A percentile compares a stretch with the other conserved stretches of the same genome.
Evolutionary conservation across 2,113 vertebrate species (phyloP).

Genomic region (Tyto alba): DNA sequence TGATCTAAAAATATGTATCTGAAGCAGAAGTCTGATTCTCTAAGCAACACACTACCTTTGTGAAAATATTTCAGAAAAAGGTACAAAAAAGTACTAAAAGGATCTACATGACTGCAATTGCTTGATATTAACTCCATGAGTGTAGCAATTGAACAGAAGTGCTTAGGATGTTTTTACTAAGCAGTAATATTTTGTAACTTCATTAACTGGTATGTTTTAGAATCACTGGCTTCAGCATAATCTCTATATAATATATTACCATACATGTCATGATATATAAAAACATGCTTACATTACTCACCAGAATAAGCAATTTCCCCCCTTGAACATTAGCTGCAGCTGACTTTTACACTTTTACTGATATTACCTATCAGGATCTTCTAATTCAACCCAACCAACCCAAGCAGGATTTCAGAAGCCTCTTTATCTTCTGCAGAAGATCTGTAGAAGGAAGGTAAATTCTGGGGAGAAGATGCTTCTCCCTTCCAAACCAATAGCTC

Average conservation of each 20-base stretch:
- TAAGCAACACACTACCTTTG: background rate
- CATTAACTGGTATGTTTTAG: background rate
- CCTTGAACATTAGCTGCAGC: background rate
- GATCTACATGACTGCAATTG: background rate
- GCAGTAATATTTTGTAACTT: background rate
- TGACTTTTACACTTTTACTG: background rate
- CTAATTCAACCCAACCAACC: background rate
- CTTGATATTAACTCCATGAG: background rate
- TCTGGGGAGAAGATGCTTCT: background rate
- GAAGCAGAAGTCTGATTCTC: background rate
- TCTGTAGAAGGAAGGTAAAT: background rate
- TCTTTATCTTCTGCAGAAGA: background rate
- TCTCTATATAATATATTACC: background rate
- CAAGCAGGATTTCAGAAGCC: background rate
- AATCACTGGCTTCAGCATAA: background rate
- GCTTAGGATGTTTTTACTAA: background rate
- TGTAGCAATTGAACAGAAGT: background rate
- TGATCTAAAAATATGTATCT: background rate
- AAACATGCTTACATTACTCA: background rate
- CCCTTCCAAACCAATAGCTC: background rate
- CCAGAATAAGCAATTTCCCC: background rate
- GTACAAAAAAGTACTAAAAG: background rate
- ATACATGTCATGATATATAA: background rate
- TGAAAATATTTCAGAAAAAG: background rate
- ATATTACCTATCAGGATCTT: background rate